A percentile compares a stretch with the other conserved stretches of the same genome.
phyloP scores from a whole-genome alignment of 2,888 invertebrate genomes.

The Stegana nigrithorax region DNA sequence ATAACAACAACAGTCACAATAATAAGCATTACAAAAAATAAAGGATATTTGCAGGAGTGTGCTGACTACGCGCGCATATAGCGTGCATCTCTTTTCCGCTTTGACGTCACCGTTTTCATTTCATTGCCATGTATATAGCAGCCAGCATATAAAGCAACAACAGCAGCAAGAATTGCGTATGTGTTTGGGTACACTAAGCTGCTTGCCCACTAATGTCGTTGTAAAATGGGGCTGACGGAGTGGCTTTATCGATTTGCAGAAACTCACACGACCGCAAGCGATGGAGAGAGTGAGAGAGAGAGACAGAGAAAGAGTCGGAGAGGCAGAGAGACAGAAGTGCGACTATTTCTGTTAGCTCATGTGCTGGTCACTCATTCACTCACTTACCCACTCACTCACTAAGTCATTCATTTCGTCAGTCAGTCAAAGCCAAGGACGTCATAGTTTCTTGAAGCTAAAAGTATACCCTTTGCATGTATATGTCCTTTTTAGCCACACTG shows the following conservation, averaged over 20 bases:
- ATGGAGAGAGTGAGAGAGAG: background rate
- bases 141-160: no score
- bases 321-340: background rate
- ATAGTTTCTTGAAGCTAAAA: conserved; percentile 37
- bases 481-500: background rate
- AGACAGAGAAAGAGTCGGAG: no score
- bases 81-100: conserved; percentile 45
- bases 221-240: conserved; percentile 23
- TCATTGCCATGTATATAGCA: background rate
- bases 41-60: conserved; percentile 8
- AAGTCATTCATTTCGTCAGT: background rate
- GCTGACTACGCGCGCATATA: background rate
- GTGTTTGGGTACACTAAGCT: background rate
- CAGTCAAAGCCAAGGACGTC: conserved; percentile 41
- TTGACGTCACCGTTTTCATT: conserved; percentile 54
- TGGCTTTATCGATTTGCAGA: conserved; percentile 8
- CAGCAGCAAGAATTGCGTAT: no score
- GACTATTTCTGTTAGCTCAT: background rate
- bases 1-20: background rate
- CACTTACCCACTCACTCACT: no score
- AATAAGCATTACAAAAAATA: background rate
- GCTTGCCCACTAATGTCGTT: conserved; percentile 22
- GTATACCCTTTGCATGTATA: background rate
- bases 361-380: background rate
- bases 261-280: conserved; percentile 13